A percentile compares a stretch with the other conserved stretches of the same genome.
These are phyloP conservation scores for Acleris emargana DNA, from an alignment of 2,888 invertebrate species.

Conservation along the genomic window DNA sequence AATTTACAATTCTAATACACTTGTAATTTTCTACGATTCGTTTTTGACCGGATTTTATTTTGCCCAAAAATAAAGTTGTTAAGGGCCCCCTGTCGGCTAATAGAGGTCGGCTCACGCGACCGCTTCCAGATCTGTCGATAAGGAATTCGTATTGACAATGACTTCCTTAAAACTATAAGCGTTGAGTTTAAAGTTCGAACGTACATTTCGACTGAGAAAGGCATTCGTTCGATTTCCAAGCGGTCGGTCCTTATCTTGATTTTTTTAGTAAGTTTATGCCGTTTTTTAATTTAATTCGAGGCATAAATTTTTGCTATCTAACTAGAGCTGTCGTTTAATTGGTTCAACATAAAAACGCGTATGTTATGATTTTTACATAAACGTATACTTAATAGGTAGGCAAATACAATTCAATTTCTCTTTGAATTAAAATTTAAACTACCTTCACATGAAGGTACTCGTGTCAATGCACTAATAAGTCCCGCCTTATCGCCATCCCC, in stretches of 20 bases:
- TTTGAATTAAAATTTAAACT: neutral
- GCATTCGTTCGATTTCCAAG: conserved; percentile 16
- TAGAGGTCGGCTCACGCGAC: conserved; percentile 68
- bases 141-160: conserved; percentile 31
- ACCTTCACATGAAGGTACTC: conserved; percentile 7
- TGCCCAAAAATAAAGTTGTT: conserved; percentile 77
- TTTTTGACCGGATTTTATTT: conserved; percentile 58
- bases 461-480: conserved; percentile 48
- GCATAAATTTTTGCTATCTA: conserved; percentile 9
- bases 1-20: conserved; percentile 72
- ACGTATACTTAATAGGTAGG: no score
- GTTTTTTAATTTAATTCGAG: conserved; percentile 18
- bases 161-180: conserved; percentile 30
- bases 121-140: conserved; percentile 36
- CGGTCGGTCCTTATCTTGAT: conserved; percentile 2
- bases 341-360: neutral
- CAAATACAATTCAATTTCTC: neutral
- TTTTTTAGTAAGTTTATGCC: conserved; percentile 17
- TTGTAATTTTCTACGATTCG: conserved; percentile 62
- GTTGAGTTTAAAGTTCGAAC: conserved; percentile 25
- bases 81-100: conserved; percentile 52
- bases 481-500: conserved; percentile 60
- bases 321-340: neutral
- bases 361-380: no score
- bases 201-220: neutral